Evolutionary conservation across 2,113 vertebrate species (phyloP), one percentile per base, ranked within the genome.

Genomic region (Halcyon malimbica): DNA sequence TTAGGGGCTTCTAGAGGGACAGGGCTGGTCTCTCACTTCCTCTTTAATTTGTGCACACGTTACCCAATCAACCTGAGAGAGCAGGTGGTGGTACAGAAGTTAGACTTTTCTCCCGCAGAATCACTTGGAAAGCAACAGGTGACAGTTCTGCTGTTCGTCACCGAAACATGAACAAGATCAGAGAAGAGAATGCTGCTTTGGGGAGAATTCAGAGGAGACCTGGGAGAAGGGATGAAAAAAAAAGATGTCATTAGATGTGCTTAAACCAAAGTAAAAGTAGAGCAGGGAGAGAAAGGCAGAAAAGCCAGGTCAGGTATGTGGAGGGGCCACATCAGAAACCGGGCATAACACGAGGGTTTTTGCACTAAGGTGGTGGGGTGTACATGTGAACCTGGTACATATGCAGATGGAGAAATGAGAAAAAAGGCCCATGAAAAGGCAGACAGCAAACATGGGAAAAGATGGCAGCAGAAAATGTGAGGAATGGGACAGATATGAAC

Each of bases 71-170:
- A n/a, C 33, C 53, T 35, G 65, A 85, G 39, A 41, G 5, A 64
- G 42, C 31, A 31, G 25, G 29, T 39, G 29, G 65, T 16, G 41
- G 17, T 77, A 69, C 50, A 65, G 62, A 62, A 89, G 35, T 60
- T 13, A 57, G 9, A 10, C 25, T 71, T 18, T 79, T 77, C 62
- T 92, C 71, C 39, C 24, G 81, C 21, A 57, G 28, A 84, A 41
- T 77, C 71, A 57, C 75, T 70, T 76, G 41, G 35, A 86, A 95
- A 92, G 75, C 63, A 88, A 94, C 75, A 96, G 64, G 50, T 80
- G 42, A 74, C 14, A 21, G 33, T 78, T 91, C 56, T 68, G 56
- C 42, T 84, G 42, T 39, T 93, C 39, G 39, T 85, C 20, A 28
- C 41, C n/a, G 29, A 90, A 94, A 88, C 0, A 2, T 13, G 48